Evolutionary conservation across 2,797 vertebrate species (phyloP), one percentile per base, ranked within the genome.

Genomic region (Spinus pinus): DNA sequence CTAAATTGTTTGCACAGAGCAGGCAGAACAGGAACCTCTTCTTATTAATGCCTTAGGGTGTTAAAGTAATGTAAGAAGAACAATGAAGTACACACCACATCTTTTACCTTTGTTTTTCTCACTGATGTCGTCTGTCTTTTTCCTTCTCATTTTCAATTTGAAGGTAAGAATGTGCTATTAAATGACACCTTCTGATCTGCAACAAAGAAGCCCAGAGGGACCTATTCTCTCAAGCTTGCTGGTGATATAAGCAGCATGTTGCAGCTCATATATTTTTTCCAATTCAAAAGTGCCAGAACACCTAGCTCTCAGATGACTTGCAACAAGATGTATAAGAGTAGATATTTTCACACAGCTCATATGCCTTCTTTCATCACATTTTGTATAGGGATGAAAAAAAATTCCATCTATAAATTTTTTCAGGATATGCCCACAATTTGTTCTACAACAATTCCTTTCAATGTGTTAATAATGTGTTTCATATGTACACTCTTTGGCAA

Each of bases 191-290:
- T 93, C 74, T 81, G 66, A 95, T 93, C 44, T 74, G 41, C 67
- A 67, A 39, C 56, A 22, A 0, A 56, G 54, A 92, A 93, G 50
- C 66, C 93, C 86, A 53, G 61, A 81, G 83, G 75, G 66, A 75
- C 47, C 92, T 91, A 53, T 53, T 94, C 22, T 2, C 53, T 94
- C 60, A 72, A 30, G 56, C 50, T 94, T 9, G 0, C 31, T 75
- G 60, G 72, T 96, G 79, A 88, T 79, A 89, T 33, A 91, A 91
- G 78, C 42, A 88, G 37, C 51, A 87, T 58, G 47, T 44, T 94
- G 44, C 72, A 69, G 39, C 50, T 89, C 51, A 90, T 82, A 88
- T 46, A 69, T 41, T 77, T 94, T 94, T 82, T 91, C 41, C 46
- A 82, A 54, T 92, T 84, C 60, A 58, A 56, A 94, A 94, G 33